phyloP scores from a whole-genome alignment of 2,113 vertebrate species.

The Phocoena sinus region DNA sequence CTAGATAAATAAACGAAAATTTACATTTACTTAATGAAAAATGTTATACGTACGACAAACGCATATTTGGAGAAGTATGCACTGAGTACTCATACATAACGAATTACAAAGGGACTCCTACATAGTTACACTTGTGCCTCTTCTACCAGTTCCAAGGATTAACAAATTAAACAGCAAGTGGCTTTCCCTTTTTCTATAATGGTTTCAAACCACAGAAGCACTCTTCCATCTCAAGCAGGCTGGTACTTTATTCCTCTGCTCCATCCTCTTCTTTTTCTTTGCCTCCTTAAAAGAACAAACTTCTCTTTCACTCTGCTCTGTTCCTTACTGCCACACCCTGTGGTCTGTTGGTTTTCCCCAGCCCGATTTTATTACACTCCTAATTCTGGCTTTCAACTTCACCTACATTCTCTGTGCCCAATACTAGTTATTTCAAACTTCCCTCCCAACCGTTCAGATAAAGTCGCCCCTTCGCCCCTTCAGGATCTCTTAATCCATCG shows the following conservation, averaged over 20 bases:
- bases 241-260: not conserved
- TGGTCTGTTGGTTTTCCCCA: not conserved
- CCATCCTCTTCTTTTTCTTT: not conserved
- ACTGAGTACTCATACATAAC: not conserved
- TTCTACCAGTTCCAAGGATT: not conserved
- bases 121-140: not conserved
- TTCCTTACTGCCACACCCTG: not conserved
- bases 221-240: not conserved
- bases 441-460: not conserved
- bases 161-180: not conserved
- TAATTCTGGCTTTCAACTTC: not conserved
- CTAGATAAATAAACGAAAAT: not conserved
- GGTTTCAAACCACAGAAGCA: not conserved
- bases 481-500: not conserved
- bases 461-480: not conserved
- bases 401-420: not conserved
- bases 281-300: not conserved
- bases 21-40: not conserved
- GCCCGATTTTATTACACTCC: not conserved
- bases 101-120: not conserved
- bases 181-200: not conserved
- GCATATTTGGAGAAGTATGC: not conserved
- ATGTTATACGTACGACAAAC: not conserved
- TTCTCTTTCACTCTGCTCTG: not conserved
- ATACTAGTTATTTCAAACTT: not conserved